Base-by-base conservation (phyloP, 53 echinoderm and acorn worm species). In the Actinopyga echinites region DNA sequence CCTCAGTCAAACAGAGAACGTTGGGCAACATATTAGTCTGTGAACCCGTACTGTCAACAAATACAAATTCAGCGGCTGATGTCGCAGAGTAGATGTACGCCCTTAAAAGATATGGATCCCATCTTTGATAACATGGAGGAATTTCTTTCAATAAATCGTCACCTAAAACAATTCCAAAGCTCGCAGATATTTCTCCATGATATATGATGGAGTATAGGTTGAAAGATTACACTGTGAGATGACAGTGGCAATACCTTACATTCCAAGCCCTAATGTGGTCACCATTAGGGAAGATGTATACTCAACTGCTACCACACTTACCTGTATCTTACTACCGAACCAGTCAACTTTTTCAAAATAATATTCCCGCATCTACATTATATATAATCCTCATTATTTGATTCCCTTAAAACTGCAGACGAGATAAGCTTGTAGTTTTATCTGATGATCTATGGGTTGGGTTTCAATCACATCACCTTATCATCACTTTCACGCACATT, bases 221-320 rank as follows among this genome's bases (percentile, higher is more conserved):
- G 49, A 49, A 10, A 49, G 49, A 49, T 15, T 13, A 49, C 0
- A 17, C 49, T 49, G 17, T 49, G 15, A 49, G 0, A 65, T 30
- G 32, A 34, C 65, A 5, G 32, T 34, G 31, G 11, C 10, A 53
- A 77, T 45, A 28, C 30, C 77, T 31, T 20, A 77, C 77, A 77
- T 77, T 77, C 77, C 77, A 77, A 56, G 29, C 12, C 77, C 77
- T 56, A 77, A 77, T 77, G 77, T 77, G 77, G 77, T 55, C 77
- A 77, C 26, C 30, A 21, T 30, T 77, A 30, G 77, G 53, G 31
- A 30, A 30, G 32, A 31, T 49, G 13, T 30, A 77, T 49, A 49
- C 49, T 3, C 13, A 13, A 49, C 49, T 49, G 49, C 49, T 49
- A 49, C 49, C 49, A 44, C 44, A 44, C 44, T 44, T 5, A 17